Percentiles rank a stretch among this genome's conserved stretches.
Conservation (phyloP, 2,797 vertebrate genomes). For the Anolis apletophallus region DNA sequence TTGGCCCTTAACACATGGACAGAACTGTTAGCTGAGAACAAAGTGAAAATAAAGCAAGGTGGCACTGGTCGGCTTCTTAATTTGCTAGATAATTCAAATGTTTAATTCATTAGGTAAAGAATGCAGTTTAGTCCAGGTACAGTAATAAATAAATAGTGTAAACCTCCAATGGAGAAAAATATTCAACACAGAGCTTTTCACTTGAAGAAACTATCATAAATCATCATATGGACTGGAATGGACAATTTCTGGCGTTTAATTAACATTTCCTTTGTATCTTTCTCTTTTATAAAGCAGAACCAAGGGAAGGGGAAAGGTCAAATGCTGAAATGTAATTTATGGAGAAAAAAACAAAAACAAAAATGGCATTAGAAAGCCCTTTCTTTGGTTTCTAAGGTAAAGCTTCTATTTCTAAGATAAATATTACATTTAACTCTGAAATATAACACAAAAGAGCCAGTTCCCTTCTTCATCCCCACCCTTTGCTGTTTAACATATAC, state of each 20-base stretch:
- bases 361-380: background rate
- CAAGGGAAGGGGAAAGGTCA: background rate
- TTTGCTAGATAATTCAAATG: background rate
- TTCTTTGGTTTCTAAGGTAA: background rate
- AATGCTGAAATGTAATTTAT: background rate
- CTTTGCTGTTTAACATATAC: no score
- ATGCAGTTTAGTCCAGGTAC: background rate
- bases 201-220: background rate
- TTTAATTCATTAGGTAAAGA: background rate
- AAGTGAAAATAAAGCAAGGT: background rate
- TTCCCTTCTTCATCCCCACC: background rate
- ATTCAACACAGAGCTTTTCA: background rate
- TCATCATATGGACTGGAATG: background rate
- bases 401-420: background rate
- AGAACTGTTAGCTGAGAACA: background rate
- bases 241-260: background rate
- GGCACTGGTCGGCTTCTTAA: background rate
- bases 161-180: rapidly evolving
- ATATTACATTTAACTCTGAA: background rate
- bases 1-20: background rate
- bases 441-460: background rate
- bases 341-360: background rate
- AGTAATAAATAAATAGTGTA: rapidly evolving
- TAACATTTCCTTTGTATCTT: background rate
- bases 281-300: background rate